Percentiles rank a stretch among this genome's conserved stretches.
Evolutionary conservation across 2,113 vertebrate genomes (phyloP).

Genomic region (Lynx canadensis): DNA sequence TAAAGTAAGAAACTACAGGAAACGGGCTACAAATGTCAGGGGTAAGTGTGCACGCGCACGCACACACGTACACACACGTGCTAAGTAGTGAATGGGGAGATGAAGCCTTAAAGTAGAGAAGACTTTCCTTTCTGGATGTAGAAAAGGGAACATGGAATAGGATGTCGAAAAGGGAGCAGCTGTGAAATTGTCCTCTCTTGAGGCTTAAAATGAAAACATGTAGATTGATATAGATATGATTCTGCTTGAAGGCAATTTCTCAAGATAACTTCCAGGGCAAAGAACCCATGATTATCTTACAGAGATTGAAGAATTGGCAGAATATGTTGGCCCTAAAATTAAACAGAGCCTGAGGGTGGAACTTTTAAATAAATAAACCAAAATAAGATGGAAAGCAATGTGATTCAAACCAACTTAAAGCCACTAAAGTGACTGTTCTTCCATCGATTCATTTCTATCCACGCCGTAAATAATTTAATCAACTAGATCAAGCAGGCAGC

Average conservation of each 20-base stretch:
- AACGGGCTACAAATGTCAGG: not conserved
- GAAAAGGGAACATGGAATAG: not conserved
- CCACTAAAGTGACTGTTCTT: not conserved
- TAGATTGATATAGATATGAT: not conserved
- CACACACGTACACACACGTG: fast-evolving
- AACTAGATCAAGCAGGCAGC: not conserved
- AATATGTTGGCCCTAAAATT: not conserved
- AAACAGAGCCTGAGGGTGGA: not conserved
- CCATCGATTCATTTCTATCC: not conserved
- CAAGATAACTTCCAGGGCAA: not conserved
- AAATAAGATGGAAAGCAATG: conserved; percentile 16
- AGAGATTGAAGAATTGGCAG: not conserved
- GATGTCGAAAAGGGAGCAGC: not conserved
- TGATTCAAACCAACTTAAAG: not conserved
- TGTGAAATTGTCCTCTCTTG: not conserved
- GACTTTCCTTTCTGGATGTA: not conserved
- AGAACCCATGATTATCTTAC: not conserved
- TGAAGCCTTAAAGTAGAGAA: not conserved
- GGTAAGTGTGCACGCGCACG: fast-evolving
- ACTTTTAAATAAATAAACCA: not conserved
- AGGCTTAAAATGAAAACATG: not conserved
- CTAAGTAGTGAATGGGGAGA: not conserved
- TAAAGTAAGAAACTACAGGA: not conserved
- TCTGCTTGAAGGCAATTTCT: not conserved
- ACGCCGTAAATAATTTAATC: not conserved